Evolutionary conservation across 2,888 invertebrate genomes (phyloP), one percentile per base, ranked within the genome.

Genomic region (Drosophila barbarae): DNA sequence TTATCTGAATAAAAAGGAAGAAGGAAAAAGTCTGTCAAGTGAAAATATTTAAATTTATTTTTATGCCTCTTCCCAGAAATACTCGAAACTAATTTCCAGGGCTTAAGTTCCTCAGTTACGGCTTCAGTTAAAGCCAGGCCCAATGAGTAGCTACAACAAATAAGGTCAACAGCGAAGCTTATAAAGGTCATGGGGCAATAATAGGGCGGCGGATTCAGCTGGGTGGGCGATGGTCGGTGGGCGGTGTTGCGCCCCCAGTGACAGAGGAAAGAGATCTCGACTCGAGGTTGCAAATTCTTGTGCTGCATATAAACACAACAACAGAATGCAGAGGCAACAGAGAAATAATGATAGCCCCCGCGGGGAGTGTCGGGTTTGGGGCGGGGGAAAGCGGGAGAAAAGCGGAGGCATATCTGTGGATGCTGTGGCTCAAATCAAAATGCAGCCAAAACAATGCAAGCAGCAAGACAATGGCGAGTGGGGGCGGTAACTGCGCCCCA

Each of bases 331-430:
- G 32, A 32, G 32, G 46, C 30, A 28, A 46, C 30, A n/a, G 36
- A 51, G n/a, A 84, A 84, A 76, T 82, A 80, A 80, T 84, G 82
- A 80, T 76, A 71, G 84, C 84, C 82, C 79, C 79, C 84, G 59
- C 79, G 72, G n/a, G 70, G 82, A 71, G 70, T 71, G 76, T 59
- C 42, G 52, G 23, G 23, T 2, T n/a, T n/a, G n/a, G n/a, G n/a
- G n/a, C n/a, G 0, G 9, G 30, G 28, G 9, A 9, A 9, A 28
- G 28, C 26, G 28, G 52, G 41, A 35, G 54, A 50, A 51, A 49
- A 51, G 46, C 46, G 44, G 51, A 53, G 38, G 57, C 35, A 53
- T 54, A 78, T 76, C 71, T 72, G 69, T 73, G 71, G 73, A 76
- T 67, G 72, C 71, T 76, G 79, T 64, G 70, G 83, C 82, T 78